phyloP scores from a whole-genome alignment of 2,888 invertebrate species.

The Chrysomela aeneicollis region DNA sequence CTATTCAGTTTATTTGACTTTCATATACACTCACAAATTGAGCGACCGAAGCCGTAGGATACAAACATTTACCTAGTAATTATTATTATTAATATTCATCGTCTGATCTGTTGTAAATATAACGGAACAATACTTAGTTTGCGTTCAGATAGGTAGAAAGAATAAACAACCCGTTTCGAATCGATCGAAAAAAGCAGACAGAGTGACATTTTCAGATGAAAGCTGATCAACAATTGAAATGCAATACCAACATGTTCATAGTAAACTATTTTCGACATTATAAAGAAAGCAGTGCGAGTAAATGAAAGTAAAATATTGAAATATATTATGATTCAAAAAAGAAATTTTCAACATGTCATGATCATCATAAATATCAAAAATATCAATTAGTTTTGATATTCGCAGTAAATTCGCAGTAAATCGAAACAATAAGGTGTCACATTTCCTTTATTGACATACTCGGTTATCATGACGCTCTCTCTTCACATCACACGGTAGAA shows the following conservation, averaged over 20 bases:
- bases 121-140: slow-evolving; percentile 52
- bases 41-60: slow-evolving; percentile 64
- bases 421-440: background rate
- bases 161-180: slow-evolving; percentile 24
- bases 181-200: background rate
- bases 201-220: background rate
- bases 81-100: slow-evolving; percentile 65
- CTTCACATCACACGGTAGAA: slow-evolving; percentile 56
- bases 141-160: slow-evolving; percentile 16
- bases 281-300: too few relatives aligned
- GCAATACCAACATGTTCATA: too few relatives aligned
- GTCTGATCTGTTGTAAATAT: slow-evolving; percentile 51
- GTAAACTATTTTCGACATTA: too few relatives aligned
- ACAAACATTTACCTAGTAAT: slow-evolving; percentile 65
- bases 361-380: too few relatives aligned
- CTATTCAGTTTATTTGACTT: slow-evolving; percentile 65
- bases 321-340: too few relatives aligned
- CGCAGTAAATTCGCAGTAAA: too few relatives aligned
- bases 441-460: background rate
- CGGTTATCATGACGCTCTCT: slow-evolving; percentile 39
- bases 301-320: too few relatives aligned
- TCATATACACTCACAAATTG: slow-evolving; percentile 65
- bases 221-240: slow-evolving; percentile 15
- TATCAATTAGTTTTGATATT: too few relatives aligned
- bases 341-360: too few relatives aligned